Evolutionary conservation across 1,140 invertebrate genomes (phyloP).

Genomic region (Magallana gigas): DNA sequence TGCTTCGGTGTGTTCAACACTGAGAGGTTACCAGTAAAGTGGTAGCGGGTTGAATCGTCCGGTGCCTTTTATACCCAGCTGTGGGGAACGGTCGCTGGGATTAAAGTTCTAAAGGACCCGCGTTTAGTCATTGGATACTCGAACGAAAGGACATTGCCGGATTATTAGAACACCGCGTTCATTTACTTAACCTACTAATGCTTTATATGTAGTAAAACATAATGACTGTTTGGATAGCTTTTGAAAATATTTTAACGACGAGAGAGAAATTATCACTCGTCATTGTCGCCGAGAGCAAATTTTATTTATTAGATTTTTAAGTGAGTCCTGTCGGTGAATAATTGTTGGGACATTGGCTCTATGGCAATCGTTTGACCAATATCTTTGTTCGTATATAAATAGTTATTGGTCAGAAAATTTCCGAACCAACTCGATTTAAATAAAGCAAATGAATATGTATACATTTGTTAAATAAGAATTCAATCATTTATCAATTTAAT

Average conservation of each 20-base stretch:
- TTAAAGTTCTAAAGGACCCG: slow-evolving; percentile 4
- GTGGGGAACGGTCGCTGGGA: neutral
- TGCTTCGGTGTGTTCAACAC: neutral
- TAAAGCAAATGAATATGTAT: too few relatives aligned
- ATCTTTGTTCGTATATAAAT: too few relatives aligned
- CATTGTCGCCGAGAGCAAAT: neutral
- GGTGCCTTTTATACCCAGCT: slow-evolving; percentile 5
- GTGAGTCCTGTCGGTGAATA: neutral
- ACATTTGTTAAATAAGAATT: too few relatives aligned
- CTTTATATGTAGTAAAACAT: neutral
- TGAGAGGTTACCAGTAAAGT: neutral
- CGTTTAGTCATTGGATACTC: slow-evolving; percentile 1
- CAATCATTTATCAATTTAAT: too few relatives aligned
- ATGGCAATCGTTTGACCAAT: too few relatives aligned
- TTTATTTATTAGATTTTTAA: neutral
- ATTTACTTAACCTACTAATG: neutral
- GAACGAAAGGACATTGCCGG: slow-evolving; percentile 13
- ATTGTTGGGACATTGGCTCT: neutral
- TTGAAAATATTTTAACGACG: slow-evolving; percentile 17
- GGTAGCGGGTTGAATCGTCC: neutral
- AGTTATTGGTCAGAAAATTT: too few relatives aligned
- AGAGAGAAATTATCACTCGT: neutral
- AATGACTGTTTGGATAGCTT: neutral
- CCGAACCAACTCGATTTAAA: too few relatives aligned
- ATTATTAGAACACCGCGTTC: slow-evolving; percentile 4